Percentiles rank a stretch among this genome's conserved stretches.
Evolutionary conservation across 2,888 invertebrate genomes (phyloP).

Genomic region (Dryomyza anilis): DNA sequence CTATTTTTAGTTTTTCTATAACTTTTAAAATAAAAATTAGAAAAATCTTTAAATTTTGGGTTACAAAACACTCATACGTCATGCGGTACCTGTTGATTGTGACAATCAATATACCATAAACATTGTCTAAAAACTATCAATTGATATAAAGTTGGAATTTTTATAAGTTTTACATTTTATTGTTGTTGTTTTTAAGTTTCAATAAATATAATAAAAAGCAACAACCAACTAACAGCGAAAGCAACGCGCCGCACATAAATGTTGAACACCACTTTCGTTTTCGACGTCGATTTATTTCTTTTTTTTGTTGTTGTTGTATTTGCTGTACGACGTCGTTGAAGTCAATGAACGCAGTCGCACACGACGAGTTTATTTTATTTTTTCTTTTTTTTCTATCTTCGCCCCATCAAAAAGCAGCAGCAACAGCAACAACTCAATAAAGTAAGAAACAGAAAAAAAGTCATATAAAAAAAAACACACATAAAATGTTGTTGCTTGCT

Average conservation of each 20-base stretch:
- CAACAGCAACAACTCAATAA: not conserved
- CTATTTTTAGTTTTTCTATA: too few relatives aligned
- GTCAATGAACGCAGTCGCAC: constrained; percentile 18
- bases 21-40: too few relatives aligned
- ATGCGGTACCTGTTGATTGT: not conserved
- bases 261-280: constrained; percentile 12
- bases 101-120: too few relatives aligned
- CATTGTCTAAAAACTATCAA: not conserved
- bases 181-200: too few relatives aligned
- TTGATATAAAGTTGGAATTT: too few relatives aligned
- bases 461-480: not conserved
- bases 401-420: not conserved
- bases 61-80: not conserved
- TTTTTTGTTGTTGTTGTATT: too few relatives aligned
- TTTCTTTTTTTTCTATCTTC: not conserved
- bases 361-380: not conserved
- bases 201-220: too few relatives aligned
- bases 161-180: too few relatives aligned
- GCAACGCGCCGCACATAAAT: too few relatives aligned
- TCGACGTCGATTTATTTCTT: too few relatives aligned
- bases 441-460: not conserved
- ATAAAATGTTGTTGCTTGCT: constrained; percentile 12
- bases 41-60: too few relatives aligned
- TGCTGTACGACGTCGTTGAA: constrained; percentile 1
- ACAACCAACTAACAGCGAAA: too few relatives aligned